Base-by-base conservation (phyloP, 2,888 invertebrate species). In the Pandemis corylana region DNA sequence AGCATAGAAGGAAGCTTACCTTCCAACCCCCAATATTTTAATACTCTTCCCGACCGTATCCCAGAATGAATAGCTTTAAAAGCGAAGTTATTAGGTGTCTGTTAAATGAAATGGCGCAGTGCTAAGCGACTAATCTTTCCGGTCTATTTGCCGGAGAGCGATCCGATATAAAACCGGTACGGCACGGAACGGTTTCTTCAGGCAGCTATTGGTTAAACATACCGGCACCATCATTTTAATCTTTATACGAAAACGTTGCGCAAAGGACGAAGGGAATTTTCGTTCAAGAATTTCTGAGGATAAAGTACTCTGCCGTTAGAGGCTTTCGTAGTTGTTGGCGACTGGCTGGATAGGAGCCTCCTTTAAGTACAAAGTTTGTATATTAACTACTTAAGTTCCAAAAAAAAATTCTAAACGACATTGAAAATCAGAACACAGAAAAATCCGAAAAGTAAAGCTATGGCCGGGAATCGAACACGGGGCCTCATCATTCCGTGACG, bases 61-160 rank as follows among this genome's bases (percentile, higher is more conserved):
- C 15, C 28, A 6, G 44, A 64, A 64, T 64, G 51, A 51, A 67
- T 66, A n/a, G 41, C 53, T 67, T 66, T 53, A 67, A 41, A 63
- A 10, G 64, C 42, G 44, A 53, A 67, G 53, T 67, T 36, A 67
- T 67, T 67, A 61, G 49, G 63, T 64, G 65, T 65, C 67, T 28
- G 73, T 74, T 80, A 77, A 84, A 85, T 78, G 82, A 81, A 88
- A 89, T 88, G 88, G 83, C 70, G 81, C 82, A 86, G 80, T 76
- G 77, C 81, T 84, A 84, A 86, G 74, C 79, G 81, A 76, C 68
- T 87, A 85, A 90, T 89, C 88, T 89, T 89, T 87, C 85, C 86
- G 77, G 82, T 79, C 85, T 81, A 86, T 85, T 88, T 83, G 76
- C 63, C 69, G 56, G 71, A 49, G 51, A 41, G 5, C 67, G 53